Evolutionary conservation across 2,113 vertebrate genomes (phyloP), one percentile per base, ranked within the genome.

Genomic region (Urocitellus parryii): DNA sequence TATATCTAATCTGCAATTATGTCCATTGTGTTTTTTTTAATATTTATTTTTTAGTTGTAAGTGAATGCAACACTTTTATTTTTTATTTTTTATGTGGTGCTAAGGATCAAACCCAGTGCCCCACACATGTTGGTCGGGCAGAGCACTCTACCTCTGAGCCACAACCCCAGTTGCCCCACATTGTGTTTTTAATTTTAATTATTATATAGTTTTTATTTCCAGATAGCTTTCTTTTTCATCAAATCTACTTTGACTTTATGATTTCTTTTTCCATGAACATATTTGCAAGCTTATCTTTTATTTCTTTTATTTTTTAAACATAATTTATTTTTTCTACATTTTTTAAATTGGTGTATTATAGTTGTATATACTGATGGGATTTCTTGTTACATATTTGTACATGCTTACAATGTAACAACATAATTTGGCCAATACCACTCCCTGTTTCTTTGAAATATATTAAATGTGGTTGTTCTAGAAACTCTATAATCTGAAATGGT

Each of bases 1-100:
- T 83, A 1, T 87, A 76, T 83, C 77, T 96, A 94, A 95, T 92
- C 22, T 95, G 45, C 45, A 93, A 4, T 92, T 92, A 95, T 94
- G 53, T 18, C 10, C 29, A 68, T 77, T 95, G 53, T 81, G 48
- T 51, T 70, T 67, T 67, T 29, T 32, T 29, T 5, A 56, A 56
- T 17, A 56, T 45, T 45, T 18, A 56, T 56, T 56, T 56, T 56
- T 56, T 56, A 53, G 53, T 67, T 67, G 53, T 81, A 37, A 45
- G 45, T 45, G 45, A 45, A 45, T 9, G 45, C 45, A 45, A 45
- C 45, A 45, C 45, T 45, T 45, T 45, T 45, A 45, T 45, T 45
- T 45, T 45, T 45, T 45, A 45, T 45, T 45, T 45, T 45, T 45
- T 45, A 45, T 45, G 8, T 9, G 45, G 45, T 45, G 45, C 45